Evolutionary conservation across 2,113 vertebrate species (phyloP), one percentile per base, ranked within the genome.

Genomic region (Ictalurus punctatus): DNA sequence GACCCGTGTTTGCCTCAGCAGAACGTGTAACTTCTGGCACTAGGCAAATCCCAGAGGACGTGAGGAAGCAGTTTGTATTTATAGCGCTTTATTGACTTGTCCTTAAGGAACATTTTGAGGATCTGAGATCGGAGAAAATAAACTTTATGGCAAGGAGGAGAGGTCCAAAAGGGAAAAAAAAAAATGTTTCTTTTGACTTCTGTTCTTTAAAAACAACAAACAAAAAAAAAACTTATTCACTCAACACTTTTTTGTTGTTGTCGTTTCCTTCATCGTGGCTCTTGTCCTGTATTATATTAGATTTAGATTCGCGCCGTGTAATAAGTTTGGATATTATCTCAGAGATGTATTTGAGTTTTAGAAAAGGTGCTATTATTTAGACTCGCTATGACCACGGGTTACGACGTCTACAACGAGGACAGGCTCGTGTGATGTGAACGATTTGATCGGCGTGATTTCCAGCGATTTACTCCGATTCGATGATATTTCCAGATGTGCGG

Each of bases 51-150:
- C 37, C 87, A 5, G 69, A 61, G 81, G 87, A 83, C 54, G 14
- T 25, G 87, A 74, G 87, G 13, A 61, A 76, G 58, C 54, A n/a
- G 23, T 34, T 63, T 17, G 56, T 88, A 88, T 88, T 88, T 88
- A 88, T 84, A 88, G 81, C 23, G 13, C 56, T 48, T 88, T 88
- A 88, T 52, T 76, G 87, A 88, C 87, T 76, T 84, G 87, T 81
- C 69, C 76, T 73, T 83, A 73, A 69, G 37, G 52, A 59, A 63
- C 25, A 34, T 78, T 63, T 34, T 19, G 7, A 86, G 56, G 25
- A 61, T 40, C n/a, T 54, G 48, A 59, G 30, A 34, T 44, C 4
- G n/a, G 52, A 19, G n/a, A 78, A 34, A 87, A 81, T 40, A 67
- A 67, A 56, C 61, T 44, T 52, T 21, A 69, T 6, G 37, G 61